Evolutionary conservation across 23 tunicate species (phyloP), one percentile per base, ranked within the genome.

Genomic region (Ascidia mentula): DNA sequence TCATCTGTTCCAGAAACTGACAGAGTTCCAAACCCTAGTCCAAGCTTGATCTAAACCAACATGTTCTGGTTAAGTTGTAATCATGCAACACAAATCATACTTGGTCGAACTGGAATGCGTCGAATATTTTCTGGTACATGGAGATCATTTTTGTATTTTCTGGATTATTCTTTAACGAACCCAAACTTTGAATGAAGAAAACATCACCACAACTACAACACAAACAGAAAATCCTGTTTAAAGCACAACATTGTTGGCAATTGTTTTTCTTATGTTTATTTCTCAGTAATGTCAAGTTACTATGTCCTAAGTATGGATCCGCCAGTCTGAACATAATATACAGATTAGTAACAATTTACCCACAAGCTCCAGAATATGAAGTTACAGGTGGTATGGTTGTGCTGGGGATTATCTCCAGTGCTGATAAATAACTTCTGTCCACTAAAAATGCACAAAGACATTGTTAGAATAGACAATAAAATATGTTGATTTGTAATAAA

Each of bases 141-240:
- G 31, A 31, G 2, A 46, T 31, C 7, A 82, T 46, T 5, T 45
- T 37, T 13, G 36, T 37, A 46, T 36, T 59, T 32, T 75, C 81
- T 37, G 34, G 59, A 24, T 59, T 34, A 4, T 39, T 77, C 37
- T 30, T 20, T 12, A 45, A 22, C 5, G 82, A 28, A 18, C 20
- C 74, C 34, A 40, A 22, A 72, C 76, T 77, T 20, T 77, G 75
- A 0, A 85, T 45, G 78, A 85, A 85, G 72, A 76, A 85, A 18
- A 85, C 83, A 13, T 85, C 89, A 13, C 75, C 83, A 32, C 89
- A 85, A 2, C 89, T 85, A 53, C 31, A n/a, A 72, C n/a, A 34
- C 45, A 80, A 17, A 9, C 38, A 34, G n/a, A n/a, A n/a, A n/a
- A n/a, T n/a, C n/a, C n/a, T n/a, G n/a, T n/a, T n/a, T n/a, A n/a